These are phyloP conservation scores for Phaetusa simplex DNA, from an alignment of 2,113 vertebrate genomes.

Conservation along the genomic window DNA sequence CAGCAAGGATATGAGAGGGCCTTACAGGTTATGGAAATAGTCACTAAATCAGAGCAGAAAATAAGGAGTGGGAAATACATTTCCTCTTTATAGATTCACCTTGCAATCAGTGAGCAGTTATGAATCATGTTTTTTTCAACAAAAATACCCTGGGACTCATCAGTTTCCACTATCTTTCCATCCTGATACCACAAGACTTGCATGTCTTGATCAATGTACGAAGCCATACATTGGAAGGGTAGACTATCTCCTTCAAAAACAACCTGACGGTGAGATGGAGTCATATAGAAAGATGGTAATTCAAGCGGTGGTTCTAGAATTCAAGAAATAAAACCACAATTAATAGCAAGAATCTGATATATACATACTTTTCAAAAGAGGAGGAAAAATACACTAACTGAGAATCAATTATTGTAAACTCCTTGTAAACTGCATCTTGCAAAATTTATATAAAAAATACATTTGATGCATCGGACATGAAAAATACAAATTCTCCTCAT, in stretches of 20 bases:
- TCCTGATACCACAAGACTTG: slow-evolving; percentile 97
- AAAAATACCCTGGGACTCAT: slow-evolving; percentile 92
- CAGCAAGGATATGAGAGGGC: background rate
- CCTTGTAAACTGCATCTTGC: background rate
- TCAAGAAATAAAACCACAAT: background rate
- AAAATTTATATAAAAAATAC: background rate
- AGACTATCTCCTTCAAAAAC: slow-evolving; percentile 97
- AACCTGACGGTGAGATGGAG: slow-evolving; percentile 92
- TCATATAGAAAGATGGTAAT: slow-evolving; percentile 94
- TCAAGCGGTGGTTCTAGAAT: slow-evolving; percentile 89
- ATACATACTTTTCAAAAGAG: background rate
- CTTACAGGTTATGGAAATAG: background rate
- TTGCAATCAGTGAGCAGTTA: slow-evolving; percentile 96
- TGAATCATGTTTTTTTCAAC: slow-evolving; percentile 96
- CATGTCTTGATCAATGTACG: slow-evolving; percentile 94
- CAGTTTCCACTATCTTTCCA: slow-evolving; percentile 88
- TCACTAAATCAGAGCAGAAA: background rate
- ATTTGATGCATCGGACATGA: fast-evolving
- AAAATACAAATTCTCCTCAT: background rate
- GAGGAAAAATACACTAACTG: background rate
- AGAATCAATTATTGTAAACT: background rate
- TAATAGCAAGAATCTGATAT: background rate
- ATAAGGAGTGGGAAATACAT: background rate
- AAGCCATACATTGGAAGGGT: slow-evolving; percentile 96
- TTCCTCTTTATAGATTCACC: slow-evolving; percentile 72